Evolutionary conservation across 2,888 invertebrate genomes (phyloP).

Genomic region (Meandrusa payeni): DNA sequence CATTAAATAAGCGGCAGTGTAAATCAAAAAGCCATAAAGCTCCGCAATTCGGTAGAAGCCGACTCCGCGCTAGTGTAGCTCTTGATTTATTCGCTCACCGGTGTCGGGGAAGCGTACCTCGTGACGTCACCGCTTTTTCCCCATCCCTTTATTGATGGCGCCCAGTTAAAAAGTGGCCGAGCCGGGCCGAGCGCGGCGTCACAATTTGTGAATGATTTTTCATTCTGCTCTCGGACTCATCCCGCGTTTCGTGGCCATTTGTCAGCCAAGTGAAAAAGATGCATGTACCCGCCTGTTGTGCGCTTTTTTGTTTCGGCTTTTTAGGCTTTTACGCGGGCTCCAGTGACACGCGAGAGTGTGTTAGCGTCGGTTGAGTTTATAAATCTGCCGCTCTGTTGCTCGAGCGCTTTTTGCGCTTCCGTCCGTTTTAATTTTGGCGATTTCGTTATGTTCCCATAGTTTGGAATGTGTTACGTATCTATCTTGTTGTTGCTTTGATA

Average conservation of each 20-base stretch:
- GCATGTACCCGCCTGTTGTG: constrained; percentile 61
- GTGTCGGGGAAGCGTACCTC: constrained; percentile 73
- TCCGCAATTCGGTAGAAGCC: constrained; percentile 64
- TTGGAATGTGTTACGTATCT: too few species aligned
- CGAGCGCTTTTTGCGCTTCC: constrained; percentile 42
- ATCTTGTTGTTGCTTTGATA: too few species aligned
- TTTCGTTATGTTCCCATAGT: constrained; percentile 30
- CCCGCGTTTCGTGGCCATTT: constrained; percentile 75
- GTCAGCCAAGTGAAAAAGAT: constrained; percentile 76
- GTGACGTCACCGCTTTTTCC: constrained; percentile 72
- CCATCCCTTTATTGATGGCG: constrained; percentile 73
- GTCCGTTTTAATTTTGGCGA: constrained; percentile 46
- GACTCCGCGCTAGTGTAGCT: constrained; percentile 64
- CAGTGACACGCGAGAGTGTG: constrained; percentile 80
- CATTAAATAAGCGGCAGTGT: constrained; percentile 57
- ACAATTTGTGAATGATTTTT: constrained; percentile 78
- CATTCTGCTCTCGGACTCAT: constrained; percentile 60
- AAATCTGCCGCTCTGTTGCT: constrained; percentile 54
- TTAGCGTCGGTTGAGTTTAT: constrained; percentile 72
- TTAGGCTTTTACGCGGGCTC: constrained; percentile 75
- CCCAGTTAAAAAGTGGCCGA: constrained; percentile 69
- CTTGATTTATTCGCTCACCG: constrained; percentile 72
- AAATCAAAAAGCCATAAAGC: constrained; percentile 69
- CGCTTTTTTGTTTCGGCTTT: constrained; percentile 59
- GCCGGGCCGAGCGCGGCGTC: constrained; percentile 66